These are phyloP conservation scores for Hestina assimilis DNA, from an alignment of 1,140 invertebrate species.

Conservation along the genomic window DNA sequence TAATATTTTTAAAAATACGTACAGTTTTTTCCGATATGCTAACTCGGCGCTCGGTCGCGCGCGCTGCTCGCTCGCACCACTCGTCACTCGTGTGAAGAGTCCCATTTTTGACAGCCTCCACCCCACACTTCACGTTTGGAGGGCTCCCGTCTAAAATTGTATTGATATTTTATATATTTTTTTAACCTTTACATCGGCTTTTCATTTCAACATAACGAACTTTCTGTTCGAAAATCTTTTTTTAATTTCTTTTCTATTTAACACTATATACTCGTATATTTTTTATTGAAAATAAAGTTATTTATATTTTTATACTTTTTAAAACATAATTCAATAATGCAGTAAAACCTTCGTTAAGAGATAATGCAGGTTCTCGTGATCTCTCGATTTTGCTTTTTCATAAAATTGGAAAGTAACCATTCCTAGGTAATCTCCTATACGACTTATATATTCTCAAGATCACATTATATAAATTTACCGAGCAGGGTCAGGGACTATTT, in stretches of 20 bases:
- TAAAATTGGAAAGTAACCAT: too few species aligned
- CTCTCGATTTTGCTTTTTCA: too few species aligned
- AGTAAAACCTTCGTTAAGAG: too few species aligned
- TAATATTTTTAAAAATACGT: background rate
- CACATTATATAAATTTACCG: too few species aligned
- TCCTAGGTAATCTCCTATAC: too few species aligned
- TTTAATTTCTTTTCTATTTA: background rate
- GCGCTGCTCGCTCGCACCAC: conserved; percentile 39
- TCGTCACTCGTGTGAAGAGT: conserved; percentile 42
- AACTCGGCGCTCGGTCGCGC: conserved; percentile 20
- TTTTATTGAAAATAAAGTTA: too few species aligned
- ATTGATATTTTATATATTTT: conserved; percentile 16
- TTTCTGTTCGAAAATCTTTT: background rate
- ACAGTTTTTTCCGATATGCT: conserved; percentile 23
- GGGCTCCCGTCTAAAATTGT: conserved; percentile 49
- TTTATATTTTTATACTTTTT: too few species aligned
- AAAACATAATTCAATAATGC: too few species aligned
- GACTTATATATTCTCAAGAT: too few species aligned
- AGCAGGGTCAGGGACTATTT: too few species aligned
- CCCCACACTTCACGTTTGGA: conserved; percentile 40
- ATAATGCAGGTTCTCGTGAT: too few species aligned
- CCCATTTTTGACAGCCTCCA: conserved; percentile 56
- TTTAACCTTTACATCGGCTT: background rate
- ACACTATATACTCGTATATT: too few species aligned
- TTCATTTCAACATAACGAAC: background rate